Base-by-base conservation (phyloP, 1,140 invertebrate genomes). In the Bombus sylvicola region DNA sequence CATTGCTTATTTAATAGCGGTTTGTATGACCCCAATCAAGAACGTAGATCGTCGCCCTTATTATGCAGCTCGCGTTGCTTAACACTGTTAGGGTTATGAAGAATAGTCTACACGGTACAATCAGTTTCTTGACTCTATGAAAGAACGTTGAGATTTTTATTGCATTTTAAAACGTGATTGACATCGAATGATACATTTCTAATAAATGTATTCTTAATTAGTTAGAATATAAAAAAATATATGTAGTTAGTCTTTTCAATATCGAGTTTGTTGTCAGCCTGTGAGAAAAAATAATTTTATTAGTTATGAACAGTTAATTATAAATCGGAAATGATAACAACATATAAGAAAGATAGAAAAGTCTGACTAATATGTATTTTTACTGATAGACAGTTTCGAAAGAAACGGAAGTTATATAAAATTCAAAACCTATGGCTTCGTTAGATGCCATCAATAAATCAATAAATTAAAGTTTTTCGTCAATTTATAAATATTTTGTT, bases 31-130 rank as follows among this genome's bases (percentile, higher is more conserved):
- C 76, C 39, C 34, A 84, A 80, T 84, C 83, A 84, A 57, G 47
- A 72, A 47, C 68, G 47, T 80, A 84, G 83, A 84, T 84, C 72
- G 68, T 72, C 83, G 68, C 72, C 53, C 53, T 84, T 84, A 84
- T 80, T 84, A 84, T 80, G 75, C 76, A 80, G 74, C 68, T 57
- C 39, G 76, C 76, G 83, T 84, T 80, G 57, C 76, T 72, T 72
- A 66, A 71, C 74, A 80, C 75, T 84, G 68, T 84, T 80, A 84
- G 41, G 25, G 76, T 84, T 84, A 72, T 72, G 76, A 84, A 64
- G 76, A 25, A 84, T 47, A n/a, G 53, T 78, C 66, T 53, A 72
- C 53, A 59, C 47, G 83, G 31, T 25, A 72, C 62, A 64, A 84
- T 80, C 57, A 84, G 83, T 84, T 84, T 80, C 76, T 84, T 80